phyloP scores from a whole-genome alignment of 2,888 invertebrate species.

The Drosophila cyrtoloma region DNA sequence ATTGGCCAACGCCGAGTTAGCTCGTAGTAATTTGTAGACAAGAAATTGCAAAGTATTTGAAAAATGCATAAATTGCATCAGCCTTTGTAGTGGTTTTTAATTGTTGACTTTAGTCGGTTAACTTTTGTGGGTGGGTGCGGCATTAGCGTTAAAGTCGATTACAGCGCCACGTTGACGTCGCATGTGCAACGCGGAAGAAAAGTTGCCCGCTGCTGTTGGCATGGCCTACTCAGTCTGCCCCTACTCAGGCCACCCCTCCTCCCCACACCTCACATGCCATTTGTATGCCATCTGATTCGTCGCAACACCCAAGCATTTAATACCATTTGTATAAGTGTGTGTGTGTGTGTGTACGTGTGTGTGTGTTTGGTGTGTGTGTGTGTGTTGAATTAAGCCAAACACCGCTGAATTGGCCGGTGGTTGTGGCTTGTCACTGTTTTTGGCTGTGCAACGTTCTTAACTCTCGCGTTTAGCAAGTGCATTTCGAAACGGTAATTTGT shows the following conservation, averaged over 20 bases:
- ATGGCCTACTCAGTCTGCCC: conserved; percentile 14
- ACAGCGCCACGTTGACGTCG: conserved; percentile 40
- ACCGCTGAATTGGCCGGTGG: conserved; percentile 20
- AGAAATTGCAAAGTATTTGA: conserved; percentile 69
- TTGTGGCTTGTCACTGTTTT: conserved; percentile 36
- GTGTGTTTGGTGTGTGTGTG: conserved; percentile 13
- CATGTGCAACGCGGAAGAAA: conserved; percentile 80
- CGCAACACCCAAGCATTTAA: conserved; percentile 44
- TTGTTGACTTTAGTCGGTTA: conserved; percentile 71
- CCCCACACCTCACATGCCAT: conserved; percentile 59
- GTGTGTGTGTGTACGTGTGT: neutral
- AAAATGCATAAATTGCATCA: conserved; percentile 81
- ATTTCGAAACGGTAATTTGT: conserved; percentile 78
- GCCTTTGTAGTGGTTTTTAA: conserved; percentile 64
- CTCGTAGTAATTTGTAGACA: conserved; percentile 63
- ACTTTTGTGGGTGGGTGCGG: conserved; percentile 78
- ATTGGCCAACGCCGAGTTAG: conserved; percentile 48
- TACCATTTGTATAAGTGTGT: neutral
- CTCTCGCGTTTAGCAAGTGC: conserved; percentile 73
- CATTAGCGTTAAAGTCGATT: conserved; percentile 35
- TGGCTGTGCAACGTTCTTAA: conserved; percentile 70
- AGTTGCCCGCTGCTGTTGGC: conserved; percentile 53
- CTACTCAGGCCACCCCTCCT: conserved; percentile 33
- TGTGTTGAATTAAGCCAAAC: conserved; percentile 41
- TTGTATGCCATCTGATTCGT: conserved; percentile 73